Conservation (phyloP, 2,113 vertebrate genomes). For the Forbesichthys papilliferus region DNA sequence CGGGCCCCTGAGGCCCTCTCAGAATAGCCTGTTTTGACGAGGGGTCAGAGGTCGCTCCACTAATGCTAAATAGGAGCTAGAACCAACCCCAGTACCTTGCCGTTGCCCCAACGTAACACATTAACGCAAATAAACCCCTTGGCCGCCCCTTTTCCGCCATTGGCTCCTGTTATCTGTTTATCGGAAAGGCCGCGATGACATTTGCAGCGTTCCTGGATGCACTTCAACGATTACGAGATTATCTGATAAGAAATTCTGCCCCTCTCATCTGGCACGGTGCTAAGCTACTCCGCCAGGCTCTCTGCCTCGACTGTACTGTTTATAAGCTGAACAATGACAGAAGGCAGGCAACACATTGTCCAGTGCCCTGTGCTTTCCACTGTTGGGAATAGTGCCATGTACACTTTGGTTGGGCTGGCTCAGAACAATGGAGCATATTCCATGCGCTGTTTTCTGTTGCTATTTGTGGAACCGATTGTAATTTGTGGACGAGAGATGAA, state of each 20-base stretch:
- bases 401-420: slow-evolving; percentile 54
- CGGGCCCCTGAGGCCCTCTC: slow-evolving; percentile 38
- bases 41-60: slow-evolving; percentile 47
- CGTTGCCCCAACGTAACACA: slow-evolving; percentile 27
- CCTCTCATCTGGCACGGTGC: slow-evolving; percentile 18
- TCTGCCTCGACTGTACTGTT: slow-evolving; percentile 31
- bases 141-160: neutral
- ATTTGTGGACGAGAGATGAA: slow-evolving; percentile 49
- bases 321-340: slow-evolving; percentile 56
- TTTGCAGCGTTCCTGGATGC: slow-evolving; percentile 19
- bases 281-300: slow-evolving; percentile 22
- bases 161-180: neutral
- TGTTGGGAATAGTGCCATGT: slow-evolving; percentile 69
- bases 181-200: slow-evolving; percentile 42
- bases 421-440: slow-evolving; percentile 73
- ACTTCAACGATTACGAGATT: slow-evolving; percentile 29
- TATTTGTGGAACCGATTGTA: slow-evolving; percentile 62
- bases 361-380: slow-evolving; percentile 59
- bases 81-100: slow-evolving; percentile 9
- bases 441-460: slow-evolving; percentile 65
- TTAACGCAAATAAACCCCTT: slow-evolving; percentile 11
- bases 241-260: slow-evolving; percentile 35
- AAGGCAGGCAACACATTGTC: slow-evolving; percentile 56
- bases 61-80: slow-evolving; percentile 23
- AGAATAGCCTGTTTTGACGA: slow-evolving; percentile 57